These are phyloP conservation scores for Tenthredo livida DNA, from an alignment of 2,888 invertebrate genomes.

Conservation along the genomic window DNA sequence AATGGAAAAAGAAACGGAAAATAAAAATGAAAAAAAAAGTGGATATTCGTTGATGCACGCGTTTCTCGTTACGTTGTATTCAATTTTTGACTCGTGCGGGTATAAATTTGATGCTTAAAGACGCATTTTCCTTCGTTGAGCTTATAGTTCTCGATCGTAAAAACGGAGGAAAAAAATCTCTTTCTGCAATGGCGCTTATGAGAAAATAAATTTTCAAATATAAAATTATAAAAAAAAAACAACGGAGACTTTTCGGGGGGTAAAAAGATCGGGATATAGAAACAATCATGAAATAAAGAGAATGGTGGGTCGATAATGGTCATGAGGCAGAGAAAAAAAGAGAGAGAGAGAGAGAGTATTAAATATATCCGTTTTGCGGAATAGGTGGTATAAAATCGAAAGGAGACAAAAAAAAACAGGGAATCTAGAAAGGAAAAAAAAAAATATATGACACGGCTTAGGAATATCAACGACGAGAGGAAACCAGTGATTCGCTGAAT, in stretches of 20 bases:
- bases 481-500: conserved; percentile 57
- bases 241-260: neutral
- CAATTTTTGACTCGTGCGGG: neutral
- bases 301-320: neutral
- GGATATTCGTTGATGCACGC: neutral
- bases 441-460: neutral
- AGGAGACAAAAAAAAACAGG: neutral
- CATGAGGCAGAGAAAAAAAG: neutral
- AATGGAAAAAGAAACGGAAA: neutral
- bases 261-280: conserved; percentile 13
- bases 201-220: neutral
- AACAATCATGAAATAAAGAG: neutral
- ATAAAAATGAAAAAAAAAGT: neutral
- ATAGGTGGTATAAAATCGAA: neutral
- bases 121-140: neutral
- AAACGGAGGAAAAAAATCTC: neutral
- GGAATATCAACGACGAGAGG: conserved; percentile 22
- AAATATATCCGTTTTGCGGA: conserved; percentile 15
- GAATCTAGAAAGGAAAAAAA: neutral
- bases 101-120: neutral
- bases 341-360: neutral
- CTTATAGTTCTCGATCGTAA: neutral
- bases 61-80: neutral
- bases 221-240: neutral
- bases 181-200: neutral